Evolutionary conservation across 2,113 vertebrate genomes (phyloP).

Genomic region (Silurus asotus): DNA sequence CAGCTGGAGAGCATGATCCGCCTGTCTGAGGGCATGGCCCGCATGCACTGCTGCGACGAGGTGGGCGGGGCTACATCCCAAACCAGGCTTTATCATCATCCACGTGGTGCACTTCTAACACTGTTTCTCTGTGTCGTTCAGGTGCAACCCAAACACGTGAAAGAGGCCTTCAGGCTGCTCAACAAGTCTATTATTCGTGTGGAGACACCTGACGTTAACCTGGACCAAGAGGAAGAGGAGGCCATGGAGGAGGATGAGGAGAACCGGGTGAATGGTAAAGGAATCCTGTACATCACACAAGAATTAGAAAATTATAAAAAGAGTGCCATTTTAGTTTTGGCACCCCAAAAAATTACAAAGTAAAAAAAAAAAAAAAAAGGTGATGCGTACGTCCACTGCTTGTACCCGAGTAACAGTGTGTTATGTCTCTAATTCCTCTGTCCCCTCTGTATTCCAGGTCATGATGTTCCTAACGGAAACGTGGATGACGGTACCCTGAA

Average conservation of each 20-base stretch:
- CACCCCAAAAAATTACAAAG: too few relatives aligned
- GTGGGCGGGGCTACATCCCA: conserved; percentile 60
- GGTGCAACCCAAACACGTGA: conserved; percentile 98
- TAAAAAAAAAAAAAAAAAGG: too few relatives aligned
- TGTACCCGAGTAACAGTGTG: neutral
- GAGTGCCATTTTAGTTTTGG: neutral
- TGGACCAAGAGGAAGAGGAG: conserved; percentile 89
- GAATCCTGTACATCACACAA: too few relatives aligned
- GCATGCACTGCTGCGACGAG: conserved; percentile 99
- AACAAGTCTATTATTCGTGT: conserved; percentile 99
- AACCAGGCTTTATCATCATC: too few relatives aligned
- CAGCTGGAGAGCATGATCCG: conserved; percentile 99
- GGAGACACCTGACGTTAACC: conserved; percentile 95
- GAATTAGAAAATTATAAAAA: neutral
- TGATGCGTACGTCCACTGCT: neutral
- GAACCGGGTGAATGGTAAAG: conserved; percentile 54
- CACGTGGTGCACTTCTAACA: neutral
- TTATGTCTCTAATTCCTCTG: neutral
- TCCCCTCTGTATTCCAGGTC: conserved; percentile 65
- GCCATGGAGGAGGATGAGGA: conserved; percentile 72
- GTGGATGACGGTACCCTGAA: conserved; percentile 69
- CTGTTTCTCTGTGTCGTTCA: conserved; percentile 54
- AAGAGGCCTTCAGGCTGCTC: conserved; percentile 95
- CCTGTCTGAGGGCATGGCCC: conserved; percentile 93
- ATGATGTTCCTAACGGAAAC: conserved; percentile 73